Conservation (phyloP, 2,797 vertebrate species). For the Spinus olivaceus region DNA sequence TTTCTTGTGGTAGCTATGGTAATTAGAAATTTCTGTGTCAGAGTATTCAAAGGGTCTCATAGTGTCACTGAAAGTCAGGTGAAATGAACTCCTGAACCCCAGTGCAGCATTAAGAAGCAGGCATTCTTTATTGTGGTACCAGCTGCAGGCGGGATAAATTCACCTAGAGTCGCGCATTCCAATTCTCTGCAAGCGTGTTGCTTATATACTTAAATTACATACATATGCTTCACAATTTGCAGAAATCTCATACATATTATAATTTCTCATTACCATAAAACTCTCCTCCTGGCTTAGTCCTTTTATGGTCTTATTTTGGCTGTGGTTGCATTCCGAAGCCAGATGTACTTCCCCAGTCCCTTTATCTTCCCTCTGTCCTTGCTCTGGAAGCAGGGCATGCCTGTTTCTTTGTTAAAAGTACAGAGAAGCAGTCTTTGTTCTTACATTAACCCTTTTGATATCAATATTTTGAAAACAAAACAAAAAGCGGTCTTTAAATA, state of each 20-base stretch:
- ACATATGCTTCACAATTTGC: neutral
- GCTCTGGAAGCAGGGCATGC: neutral
- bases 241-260: neutral
- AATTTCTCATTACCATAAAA: neutral
- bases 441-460: neutral
- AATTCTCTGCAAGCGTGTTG: accelerated
- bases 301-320: neutral
- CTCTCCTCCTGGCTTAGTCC: neutral
- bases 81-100: neutral
- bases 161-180: accelerated
- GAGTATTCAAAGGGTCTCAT: neutral
- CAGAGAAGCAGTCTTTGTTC: neutral
- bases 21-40: conserved; percentile 44
- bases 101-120: too few relatives aligned
- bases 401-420: neutral
- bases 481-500: neutral
- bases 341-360: neutral
- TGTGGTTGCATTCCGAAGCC: neutral
- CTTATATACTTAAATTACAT: neutral
- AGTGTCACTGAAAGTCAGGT: accelerated
- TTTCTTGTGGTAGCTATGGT: conserved; percentile 92
- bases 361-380: neutral
- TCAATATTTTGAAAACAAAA: neutral
- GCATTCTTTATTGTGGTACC: accelerated
- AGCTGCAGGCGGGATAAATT: neutral